phyloP scores from a whole-genome alignment of 2,797 vertebrate genomes.

The Babyrousa celebensis region DNA sequence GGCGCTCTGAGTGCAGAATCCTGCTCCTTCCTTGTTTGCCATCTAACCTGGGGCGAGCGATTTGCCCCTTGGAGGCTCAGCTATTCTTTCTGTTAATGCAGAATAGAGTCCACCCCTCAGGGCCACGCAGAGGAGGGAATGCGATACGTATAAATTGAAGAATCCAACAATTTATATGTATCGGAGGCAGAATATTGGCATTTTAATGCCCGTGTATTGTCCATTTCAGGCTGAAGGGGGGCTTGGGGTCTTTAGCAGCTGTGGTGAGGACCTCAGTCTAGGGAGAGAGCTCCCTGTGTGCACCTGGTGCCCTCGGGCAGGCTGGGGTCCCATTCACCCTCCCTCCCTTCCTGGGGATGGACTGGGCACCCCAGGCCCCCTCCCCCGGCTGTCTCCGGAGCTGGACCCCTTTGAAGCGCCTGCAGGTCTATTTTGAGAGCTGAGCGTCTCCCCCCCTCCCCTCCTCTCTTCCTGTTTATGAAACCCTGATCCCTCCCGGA shows the following conservation, averaged over 20 bases:
- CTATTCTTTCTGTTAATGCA: neutral
- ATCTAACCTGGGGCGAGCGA: neutral
- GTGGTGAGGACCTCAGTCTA: neutral
- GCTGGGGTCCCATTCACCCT: neutral
- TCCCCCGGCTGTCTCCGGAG: slow-evolving; percentile 72
- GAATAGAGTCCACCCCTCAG: slow-evolving; percentile 23
- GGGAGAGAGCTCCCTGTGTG: neutral
- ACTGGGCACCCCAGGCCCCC: slow-evolving; percentile 57
- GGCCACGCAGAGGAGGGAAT: neutral
- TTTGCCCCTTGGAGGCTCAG: neutral
- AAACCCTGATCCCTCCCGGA: slow-evolving; percentile 85
- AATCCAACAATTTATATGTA: neutral
- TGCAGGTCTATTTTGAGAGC: slow-evolving; percentile 85
- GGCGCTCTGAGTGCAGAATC: neutral
- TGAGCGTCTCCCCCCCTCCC: slow-evolving; percentile 81
- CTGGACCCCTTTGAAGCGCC: slow-evolving; percentile 76
- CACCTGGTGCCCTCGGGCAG: slow-evolving; percentile 8
- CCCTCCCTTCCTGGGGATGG: slow-evolving; percentile 53
- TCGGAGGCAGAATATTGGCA: neutral
- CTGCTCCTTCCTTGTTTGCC: neutral
- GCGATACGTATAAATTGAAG: neutral
- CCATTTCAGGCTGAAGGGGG: slow-evolving; percentile 12
- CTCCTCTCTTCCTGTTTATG: slow-evolving; percentile 88
- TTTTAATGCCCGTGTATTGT: slow-evolving; percentile 7
- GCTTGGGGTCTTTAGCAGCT: neutral